These are phyloP conservation scores for Allacma fusca DNA, from an alignment of 2,888 invertebrate species.

Conservation along the genomic window DNA sequence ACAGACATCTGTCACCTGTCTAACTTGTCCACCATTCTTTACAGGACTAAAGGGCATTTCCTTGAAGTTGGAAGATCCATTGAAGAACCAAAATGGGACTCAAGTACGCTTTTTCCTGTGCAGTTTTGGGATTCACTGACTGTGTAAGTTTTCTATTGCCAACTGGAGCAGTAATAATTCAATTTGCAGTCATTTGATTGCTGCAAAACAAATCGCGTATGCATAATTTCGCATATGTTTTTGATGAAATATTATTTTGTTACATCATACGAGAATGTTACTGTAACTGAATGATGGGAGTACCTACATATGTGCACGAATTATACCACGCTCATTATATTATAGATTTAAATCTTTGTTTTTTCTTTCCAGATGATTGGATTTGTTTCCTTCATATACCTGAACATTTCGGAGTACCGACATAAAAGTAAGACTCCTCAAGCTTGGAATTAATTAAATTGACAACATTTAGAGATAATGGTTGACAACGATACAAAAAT, in stretches of 20 bases:
- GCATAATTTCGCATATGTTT: neutral
- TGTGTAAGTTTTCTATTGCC: constrained; percentile 28
- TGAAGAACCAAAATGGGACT: constrained; percentile 33
- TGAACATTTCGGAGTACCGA: constrained; percentile 37
- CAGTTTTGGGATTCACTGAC: constrained; percentile 38
- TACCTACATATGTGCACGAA: no score
- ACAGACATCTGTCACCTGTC: no score
- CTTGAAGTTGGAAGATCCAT: no score
- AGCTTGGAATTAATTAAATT: no score
- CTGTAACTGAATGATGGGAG: no score
- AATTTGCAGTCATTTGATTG: neutral
- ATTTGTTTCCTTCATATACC: constrained; percentile 28
- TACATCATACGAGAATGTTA: no score
- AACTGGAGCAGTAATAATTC: neutral
- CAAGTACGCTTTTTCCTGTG: constrained; percentile 3
- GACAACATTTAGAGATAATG: neutral
- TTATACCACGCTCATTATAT: no score
- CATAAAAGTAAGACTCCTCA: constrained; percentile 41
- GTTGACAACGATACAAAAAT: neutral
- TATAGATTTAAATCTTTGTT: no score
- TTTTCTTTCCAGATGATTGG: constrained; percentile 41
- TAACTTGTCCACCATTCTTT: no score
- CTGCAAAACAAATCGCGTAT: neutral
- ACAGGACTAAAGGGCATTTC: no score
- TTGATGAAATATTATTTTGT: no score